Base-by-base conservation (phyloP, 1,140 invertebrate species). In the Ceratosolen fusciceps region DNA sequence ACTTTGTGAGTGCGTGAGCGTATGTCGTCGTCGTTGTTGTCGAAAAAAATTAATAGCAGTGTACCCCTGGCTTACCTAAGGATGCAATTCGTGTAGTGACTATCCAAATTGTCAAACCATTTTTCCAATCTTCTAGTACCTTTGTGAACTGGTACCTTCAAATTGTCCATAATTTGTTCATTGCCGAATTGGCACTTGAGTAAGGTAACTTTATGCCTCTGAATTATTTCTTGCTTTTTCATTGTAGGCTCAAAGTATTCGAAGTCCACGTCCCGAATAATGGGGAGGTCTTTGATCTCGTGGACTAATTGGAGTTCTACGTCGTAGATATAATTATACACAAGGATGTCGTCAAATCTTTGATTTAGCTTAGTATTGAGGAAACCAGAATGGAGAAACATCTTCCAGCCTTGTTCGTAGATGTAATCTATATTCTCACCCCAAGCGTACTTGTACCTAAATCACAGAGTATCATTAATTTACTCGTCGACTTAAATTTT, bases 381-480 rank as follows among this genome's bases (percentile, higher is more conserved):
- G 47, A 67, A 83, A 26, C 88, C 88, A 26, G 86, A 84, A 79
- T 89, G 87, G 2, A 85, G 74, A 80, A 84, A 88, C 0, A 89
- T 71, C 77, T 83, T 81, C 88, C 87, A 89, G 3, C 85, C 88
- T 47, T 86, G 87, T 4, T 88, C 82, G 75, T 87, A 89, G 56
- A 89, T 88, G 72, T 89, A 89, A 77, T 89, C 88, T 47, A 89
- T 82, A 76, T 88, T 88, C 3, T 70, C 84, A 77, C 84, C 85
- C 84, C 85, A 85, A 0, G 80, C 83, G 70, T 83, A 86, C 67
- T 88, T 88, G 65, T 89, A 89, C 75, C 88, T 88, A 65, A 12
- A n/a, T n/a, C n/a, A n/a, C n/a, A n/a, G n/a, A n/a, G n/a, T n/a
- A n/a, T n/a, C n/a, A n/a, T n/a, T n/a, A n/a, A n/a, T n/a, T n/a